These are phyloP conservation scores for Sceloporus tristichus DNA, from an alignment of 2,113 vertebrate genomes.

Conservation along the genomic window DNA sequence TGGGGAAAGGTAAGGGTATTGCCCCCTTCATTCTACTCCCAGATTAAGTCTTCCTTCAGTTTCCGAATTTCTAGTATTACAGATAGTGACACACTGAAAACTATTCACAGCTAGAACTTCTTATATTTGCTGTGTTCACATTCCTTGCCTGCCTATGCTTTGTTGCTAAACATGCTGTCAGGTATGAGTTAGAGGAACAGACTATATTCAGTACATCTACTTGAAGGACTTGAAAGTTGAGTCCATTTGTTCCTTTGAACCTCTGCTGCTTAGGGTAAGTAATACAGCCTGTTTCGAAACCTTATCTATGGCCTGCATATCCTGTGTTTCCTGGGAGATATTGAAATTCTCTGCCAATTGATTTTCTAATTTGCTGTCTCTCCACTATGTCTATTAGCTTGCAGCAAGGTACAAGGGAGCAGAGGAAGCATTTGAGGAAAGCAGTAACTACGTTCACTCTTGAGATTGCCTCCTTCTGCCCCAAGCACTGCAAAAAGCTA, in stretches of 20 bases:
- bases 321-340: not conserved
- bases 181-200: not conserved
- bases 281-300: not conserved
- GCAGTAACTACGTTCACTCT: not conserved
- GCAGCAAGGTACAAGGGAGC: not conserved
- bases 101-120: too few relatives aligned
- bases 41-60: too few relatives aligned
- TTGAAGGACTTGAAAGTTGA: not conserved
- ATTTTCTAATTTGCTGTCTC: constrained; percentile 11
- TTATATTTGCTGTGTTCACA: too few relatives aligned
- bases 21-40: too few relatives aligned
- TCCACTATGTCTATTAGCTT: not conserved
- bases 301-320: not conserved
- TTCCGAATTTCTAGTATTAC: too few relatives aligned
- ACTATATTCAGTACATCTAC: too few relatives aligned
- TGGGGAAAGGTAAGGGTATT: too few relatives aligned
- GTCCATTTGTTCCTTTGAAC: not conserved
- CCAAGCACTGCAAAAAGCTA: not conserved
- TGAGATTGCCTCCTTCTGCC: not conserved
- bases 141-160: too few relatives aligned
- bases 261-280: not conserved
- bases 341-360: not conserved
- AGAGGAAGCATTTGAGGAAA: too few relatives aligned
- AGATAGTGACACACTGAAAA: too few relatives aligned
- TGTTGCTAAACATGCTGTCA: not conserved